phyloP scores from a whole-genome alignment of 1,140 invertebrate species.

The Sinella curviseta region DNA sequence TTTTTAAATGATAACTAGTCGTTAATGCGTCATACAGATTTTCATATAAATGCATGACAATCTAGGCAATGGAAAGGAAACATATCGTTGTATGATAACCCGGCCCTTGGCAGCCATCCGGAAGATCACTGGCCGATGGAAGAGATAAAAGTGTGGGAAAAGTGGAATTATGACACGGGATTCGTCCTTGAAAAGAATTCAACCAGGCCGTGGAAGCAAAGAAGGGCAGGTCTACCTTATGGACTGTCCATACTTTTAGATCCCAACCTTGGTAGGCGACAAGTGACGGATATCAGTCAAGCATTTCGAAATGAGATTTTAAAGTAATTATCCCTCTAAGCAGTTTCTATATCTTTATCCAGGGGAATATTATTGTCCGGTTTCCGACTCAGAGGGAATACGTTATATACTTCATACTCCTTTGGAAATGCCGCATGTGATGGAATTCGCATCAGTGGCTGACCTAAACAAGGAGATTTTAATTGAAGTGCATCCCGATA shows the following conservation, averaged over 20 bases:
- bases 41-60: neutral
- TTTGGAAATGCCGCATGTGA: neutral
- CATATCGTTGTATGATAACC: neutral
- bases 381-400: neutral
- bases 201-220: conserved; percentile 11
- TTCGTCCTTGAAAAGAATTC: neutral
- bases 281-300: neutral
- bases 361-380: neutral
- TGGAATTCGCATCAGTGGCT: neutral
- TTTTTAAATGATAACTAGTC: neutral
- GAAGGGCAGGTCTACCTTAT: conserved; percentile 25
- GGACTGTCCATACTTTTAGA: conserved; percentile 38
- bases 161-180: conserved; percentile 30
- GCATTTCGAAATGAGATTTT: neutral
- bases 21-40: neutral
- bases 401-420: neutral
- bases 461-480: neutral
- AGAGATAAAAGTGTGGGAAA: conserved; percentile 18
- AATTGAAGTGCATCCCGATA: conserved; percentile 1
- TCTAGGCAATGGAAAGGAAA: neutral
- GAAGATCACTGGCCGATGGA: neutral
- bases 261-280: conserved; percentile 7
- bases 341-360: neutral
- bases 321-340: neutral
- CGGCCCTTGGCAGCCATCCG: neutral